A percentile compares a stretch with the other conserved stretches of the same genome.
Evolutionary conservation across 2,888 invertebrate species (phyloP).

Genomic region (Drosophila ustulata): DNA sequence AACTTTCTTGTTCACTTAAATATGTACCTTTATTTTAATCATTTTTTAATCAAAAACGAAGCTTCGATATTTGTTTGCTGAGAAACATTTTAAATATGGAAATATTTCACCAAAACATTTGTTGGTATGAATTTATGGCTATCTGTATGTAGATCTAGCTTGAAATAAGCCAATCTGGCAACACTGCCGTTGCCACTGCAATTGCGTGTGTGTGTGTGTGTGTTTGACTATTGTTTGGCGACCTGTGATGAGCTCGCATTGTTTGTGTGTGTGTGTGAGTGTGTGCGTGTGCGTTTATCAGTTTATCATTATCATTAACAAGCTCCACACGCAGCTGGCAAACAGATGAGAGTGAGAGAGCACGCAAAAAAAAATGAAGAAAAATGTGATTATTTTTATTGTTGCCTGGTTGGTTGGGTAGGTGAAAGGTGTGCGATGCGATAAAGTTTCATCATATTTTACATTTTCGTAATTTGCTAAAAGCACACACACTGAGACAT

Average conservation of each 20-base stretch:
- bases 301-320: slow-evolving; percentile 76
- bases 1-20: too few relatives aligned
- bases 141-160: too few relatives aligned
- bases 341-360: slow-evolving; percentile 59
- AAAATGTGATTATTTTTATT: slow-evolving; percentile 22
- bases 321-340: slow-evolving; percentile 71
- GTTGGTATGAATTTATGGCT: too few relatives aligned
- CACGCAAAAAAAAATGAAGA: slow-evolving; percentile 12
- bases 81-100: too few relatives aligned
- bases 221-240: slow-evolving; percentile 25
- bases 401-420: slow-evolving; percentile 7
- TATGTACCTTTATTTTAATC: too few relatives aligned
- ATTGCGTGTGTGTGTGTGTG: slow-evolving; percentile 29
- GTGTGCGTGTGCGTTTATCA: slow-evolving; percentile 63
- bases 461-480: slow-evolving; percentile 77
- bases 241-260: slow-evolving; percentile 51
- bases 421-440: slow-evolving; percentile 73
- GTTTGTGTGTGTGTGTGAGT: slow-evolving; percentile 45
- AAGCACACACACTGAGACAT: slow-evolving; percentile 46
- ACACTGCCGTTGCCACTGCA: slow-evolving; percentile 2
- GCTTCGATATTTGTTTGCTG: too few relatives aligned
- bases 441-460: slow-evolving; percentile 74
- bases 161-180: too few relatives aligned
- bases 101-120: too few relatives aligned
- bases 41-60: too few relatives aligned